A percentile compares a stretch with the other conserved stretches of the same genome.
These are phyloP conservation scores for Ptilodon capucinus DNA, from an alignment of 2,888 invertebrate species.

Conservation along the genomic window DNA sequence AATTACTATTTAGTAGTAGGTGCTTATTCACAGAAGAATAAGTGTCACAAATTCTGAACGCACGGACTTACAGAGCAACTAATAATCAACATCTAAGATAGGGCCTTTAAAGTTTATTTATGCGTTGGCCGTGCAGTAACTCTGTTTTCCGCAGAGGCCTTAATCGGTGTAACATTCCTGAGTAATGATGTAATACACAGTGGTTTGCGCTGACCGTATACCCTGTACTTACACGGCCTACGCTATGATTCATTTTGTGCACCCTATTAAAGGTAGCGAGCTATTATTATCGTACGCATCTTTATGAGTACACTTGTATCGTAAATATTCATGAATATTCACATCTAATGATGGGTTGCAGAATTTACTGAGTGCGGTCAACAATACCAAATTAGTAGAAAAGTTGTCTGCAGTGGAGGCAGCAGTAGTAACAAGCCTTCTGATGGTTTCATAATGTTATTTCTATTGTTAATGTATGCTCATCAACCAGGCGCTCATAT, in stretches of 20 bases:
- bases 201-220: slow-evolving; percentile 29
- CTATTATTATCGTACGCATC: slow-evolving; percentile 8
- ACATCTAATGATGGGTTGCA: background rate
- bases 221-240: slow-evolving; percentile 30
- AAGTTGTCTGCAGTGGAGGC: too few species aligned
- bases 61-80: background rate
- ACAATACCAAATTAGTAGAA: background rate
- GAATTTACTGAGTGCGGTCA: background rate
- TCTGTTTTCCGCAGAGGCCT: slow-evolving; percentile 26
- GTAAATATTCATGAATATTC: too few species aligned
- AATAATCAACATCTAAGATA: background rate
- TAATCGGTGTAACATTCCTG: slow-evolving; percentile 63
- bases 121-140: slow-evolving; percentile 31
- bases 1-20: too few species aligned
- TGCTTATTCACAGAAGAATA: too few species aligned
- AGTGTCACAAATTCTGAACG: too few species aligned
- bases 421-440: too few species aligned
- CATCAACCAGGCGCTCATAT: background rate
- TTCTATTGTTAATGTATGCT: background rate
- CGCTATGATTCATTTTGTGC: slow-evolving; percentile 31
- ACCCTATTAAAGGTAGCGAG: slow-evolving; percentile 16
- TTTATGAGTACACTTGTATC: background rate
- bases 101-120: slow-evolving; percentile 1
- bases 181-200: slow-evolving; percentile 49
- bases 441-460: background rate